These are phyloP conservation scores for Periphyllus acericola DNA, from an alignment of 2,888 invertebrate genomes.

Conservation along the genomic window DNA sequence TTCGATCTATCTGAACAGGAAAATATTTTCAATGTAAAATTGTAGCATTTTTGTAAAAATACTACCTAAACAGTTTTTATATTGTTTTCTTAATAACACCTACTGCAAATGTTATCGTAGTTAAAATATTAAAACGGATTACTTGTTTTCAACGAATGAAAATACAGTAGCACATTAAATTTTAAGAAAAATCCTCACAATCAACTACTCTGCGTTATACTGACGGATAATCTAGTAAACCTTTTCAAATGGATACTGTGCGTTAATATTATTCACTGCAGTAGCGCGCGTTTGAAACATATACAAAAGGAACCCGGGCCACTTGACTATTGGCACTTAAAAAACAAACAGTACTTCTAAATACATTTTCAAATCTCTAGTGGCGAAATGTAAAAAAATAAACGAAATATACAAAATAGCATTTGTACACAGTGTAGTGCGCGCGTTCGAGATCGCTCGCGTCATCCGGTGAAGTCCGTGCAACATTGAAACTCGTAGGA, in stretches of 20 bases:
- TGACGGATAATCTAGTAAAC: background rate
- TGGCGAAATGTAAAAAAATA: background rate
- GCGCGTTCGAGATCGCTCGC: no score
- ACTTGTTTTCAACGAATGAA: background rate
- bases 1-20: no score
- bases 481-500: no score
- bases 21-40: no score
- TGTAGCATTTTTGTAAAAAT: no score
- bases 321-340: background rate
- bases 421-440: background rate
- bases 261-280: background rate
- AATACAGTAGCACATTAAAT: background rate
- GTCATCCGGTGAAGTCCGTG: no score
- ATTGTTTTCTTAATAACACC: no score
- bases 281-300: background rate
- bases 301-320: background rate
- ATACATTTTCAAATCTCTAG: background rate
- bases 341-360: background rate
- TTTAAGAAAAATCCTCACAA: background rate
- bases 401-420: background rate
- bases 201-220: background rate
- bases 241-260: background rate
- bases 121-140: background rate
- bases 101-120: no score
- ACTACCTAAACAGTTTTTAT: no score